Base-by-base conservation (phyloP, 2,888 invertebrate species). In the Andrena chrysosceles region DNA sequence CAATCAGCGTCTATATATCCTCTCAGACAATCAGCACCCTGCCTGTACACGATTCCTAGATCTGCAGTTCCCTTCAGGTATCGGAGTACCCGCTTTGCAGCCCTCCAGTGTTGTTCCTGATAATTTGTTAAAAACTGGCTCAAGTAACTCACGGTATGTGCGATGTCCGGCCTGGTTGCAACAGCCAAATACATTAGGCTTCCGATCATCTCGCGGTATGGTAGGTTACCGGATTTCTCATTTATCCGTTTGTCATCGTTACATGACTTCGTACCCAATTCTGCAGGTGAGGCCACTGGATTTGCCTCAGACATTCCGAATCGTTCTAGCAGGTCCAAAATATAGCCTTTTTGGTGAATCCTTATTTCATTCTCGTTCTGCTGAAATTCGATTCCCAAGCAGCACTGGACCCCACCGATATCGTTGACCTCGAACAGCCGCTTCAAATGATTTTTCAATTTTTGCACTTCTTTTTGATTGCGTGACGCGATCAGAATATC, bases 141-240 rank as follows among this genome's bases (percentile, higher is more conserved):
- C 54, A 86, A 63, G 13, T n/a, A 20, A 54, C 84, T 85, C 0
- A 81, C 82, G 1, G 81, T 69, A 66, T 85, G 73, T 8, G 84
- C 62, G 7, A 88, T 83, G 49, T 85, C 86, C 8, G 87, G 84
- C 10, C 68, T 29, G 1, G 68, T 75, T 1, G 42, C 16, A 4
- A 56, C 42, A 1, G 68, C 33, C 5, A 75, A 29, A 13, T 69
- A 75, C 42, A 68, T 69, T 0, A 67, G 8, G 2, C 31, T 5
- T 10, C 66, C 74, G 1, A 74, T 16, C 1, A 66, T 5, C 7
- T 67, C 71, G 5, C 71, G 29, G 29, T 52, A 63, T 1, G 62
- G 49, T 4, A 5, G 29, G 10, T 23, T n/a, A 13, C 8, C 54
- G 1, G 1, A 8, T 5, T n/a, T 49, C 20, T 10, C 8, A 7